Evolutionary conservation across 2,113 vertebrate genomes (phyloP).

Genomic region (Numida meleagris): DNA sequence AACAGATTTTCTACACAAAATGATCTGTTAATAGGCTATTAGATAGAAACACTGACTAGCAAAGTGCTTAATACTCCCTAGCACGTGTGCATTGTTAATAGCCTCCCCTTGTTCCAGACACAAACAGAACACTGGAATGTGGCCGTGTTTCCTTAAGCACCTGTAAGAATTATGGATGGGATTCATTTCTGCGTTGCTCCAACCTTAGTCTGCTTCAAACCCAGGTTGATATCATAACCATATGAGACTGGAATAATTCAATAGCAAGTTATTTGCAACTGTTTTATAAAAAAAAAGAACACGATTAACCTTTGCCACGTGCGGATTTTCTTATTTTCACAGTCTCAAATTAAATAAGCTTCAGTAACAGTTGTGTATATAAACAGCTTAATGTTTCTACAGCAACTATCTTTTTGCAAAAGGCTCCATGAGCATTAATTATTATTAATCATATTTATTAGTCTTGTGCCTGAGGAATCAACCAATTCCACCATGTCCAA

Average conservation of each 20-base stretch:
- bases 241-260: background rate
- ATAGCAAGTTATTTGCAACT: background rate
- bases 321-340: background rate
- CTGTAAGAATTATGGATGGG: background rate
- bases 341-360: background rate
- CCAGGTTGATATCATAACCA: background rate
- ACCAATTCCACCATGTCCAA: background rate
- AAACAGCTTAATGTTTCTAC: constrained; percentile 15
- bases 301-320: background rate
- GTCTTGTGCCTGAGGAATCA: background rate
- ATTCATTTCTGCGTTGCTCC: background rate
- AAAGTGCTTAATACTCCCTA: background rate
- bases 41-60: background rate
- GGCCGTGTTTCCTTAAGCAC: background rate
- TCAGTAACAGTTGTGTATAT: background rate
- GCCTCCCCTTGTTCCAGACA: background rate
- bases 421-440: background rate
- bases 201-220: background rate
- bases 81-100: background rate
- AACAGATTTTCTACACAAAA: background rate
- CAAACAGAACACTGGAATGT: background rate
- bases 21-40: background rate
- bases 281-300: background rate
- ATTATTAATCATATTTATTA: constrained; percentile 24
- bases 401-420: background rate